Evolutionary conservation across 2,888 invertebrate species (phyloP).

Genomic region (Chymomyza procnemis): DNA sequence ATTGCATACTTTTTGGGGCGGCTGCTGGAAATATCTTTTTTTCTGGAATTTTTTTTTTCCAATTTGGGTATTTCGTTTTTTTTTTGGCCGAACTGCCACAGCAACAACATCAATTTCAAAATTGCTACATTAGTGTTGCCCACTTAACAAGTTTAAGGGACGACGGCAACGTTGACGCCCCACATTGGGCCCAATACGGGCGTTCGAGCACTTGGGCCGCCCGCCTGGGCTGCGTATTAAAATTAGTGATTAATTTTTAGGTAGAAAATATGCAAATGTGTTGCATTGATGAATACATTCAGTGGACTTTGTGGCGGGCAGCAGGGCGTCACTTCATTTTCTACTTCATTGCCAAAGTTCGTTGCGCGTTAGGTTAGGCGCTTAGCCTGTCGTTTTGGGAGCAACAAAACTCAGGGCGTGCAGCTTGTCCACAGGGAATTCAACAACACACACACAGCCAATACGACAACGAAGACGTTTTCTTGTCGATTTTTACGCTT

Average conservation of each 20-base stretch:
- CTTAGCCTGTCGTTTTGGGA: constrained; percentile 1
- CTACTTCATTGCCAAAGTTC: constrained; percentile 67
- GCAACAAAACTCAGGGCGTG: constrained; percentile 15
- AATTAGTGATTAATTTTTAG: constrained; percentile 78
- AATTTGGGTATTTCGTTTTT: constrained; percentile 14
- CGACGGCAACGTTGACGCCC: background rate
- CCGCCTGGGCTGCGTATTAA: constrained; percentile 68
- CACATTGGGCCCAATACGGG: constrained; percentile 2
- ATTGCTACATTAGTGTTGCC: constrained; percentile 77
- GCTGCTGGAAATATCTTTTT: constrained; percentile 7
- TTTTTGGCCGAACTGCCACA: constrained; percentile 12
- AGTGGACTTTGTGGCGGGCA: constrained; percentile 28
- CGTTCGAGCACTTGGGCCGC: constrained; percentile 7
- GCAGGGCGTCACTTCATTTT: constrained; percentile 68
- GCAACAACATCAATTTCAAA: constrained; percentile 71
- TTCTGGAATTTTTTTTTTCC: constrained; percentile 18
- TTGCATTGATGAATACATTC: constrained; percentile 75
- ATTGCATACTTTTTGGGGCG: constrained; percentile 24
- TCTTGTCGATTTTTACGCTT: constrained; percentile 48
- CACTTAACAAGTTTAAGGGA: constrained; percentile 74
- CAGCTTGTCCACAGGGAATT: constrained; percentile 67
- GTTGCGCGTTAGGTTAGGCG: constrained; percentile 1
- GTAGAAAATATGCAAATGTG: constrained; percentile 76
- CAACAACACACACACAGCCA: constrained; percentile 1
- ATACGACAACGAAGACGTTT: constrained; percentile 17